phyloP scores from a whole-genome alignment of 2,797 vertebrate genomes.

The Scleropages formosus region DNA sequence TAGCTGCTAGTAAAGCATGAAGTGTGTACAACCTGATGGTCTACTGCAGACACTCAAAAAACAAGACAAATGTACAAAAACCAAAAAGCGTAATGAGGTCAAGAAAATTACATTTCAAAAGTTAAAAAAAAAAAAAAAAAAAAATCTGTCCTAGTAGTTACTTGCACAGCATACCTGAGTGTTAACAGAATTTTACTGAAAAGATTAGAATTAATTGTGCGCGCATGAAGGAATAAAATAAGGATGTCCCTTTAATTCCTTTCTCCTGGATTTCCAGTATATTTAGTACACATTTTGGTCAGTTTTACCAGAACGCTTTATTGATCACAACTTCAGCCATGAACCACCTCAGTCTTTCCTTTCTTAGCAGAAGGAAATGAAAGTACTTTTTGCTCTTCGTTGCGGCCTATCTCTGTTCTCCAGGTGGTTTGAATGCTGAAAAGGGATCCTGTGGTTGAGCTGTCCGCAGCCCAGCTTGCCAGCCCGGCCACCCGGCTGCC shows the following conservation, averaged over 20 bases:
- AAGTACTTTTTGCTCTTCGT: slow-evolving; percentile 18
- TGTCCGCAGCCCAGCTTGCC: slow-evolving; percentile 2
- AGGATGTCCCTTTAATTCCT: too few relatives aligned
- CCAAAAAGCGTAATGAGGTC: not conserved
- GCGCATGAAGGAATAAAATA: too few relatives aligned
- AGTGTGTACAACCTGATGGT: slow-evolving; percentile 40
- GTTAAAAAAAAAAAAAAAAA: too few relatives aligned
- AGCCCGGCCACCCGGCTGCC: slow-evolving; percentile 11
- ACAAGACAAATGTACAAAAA: slow-evolving; percentile 9
- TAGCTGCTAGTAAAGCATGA: slow-evolving; percentile 37
- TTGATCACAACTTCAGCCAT: not conserved
- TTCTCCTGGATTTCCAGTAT: too few relatives aligned
- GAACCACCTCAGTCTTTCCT: not conserved
- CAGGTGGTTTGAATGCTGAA: slow-evolving; percentile 47
- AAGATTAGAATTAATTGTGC: too few relatives aligned
- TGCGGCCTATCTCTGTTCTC: slow-evolving; percentile 33
- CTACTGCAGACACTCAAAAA: slow-evolving; percentile 26
- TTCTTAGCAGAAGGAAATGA: slow-evolving; percentile 26
- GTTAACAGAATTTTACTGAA: not conserved
- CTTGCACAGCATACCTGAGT: not conserved
- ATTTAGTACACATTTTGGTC: too few relatives aligned
- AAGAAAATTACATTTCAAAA: not conserved
- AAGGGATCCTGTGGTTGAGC: slow-evolving; percentile 33
- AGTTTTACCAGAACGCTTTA: too few relatives aligned
- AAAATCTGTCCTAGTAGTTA: not conserved